A percentile compares a stretch with the other conserved stretches of the same genome.
phyloP scores from a whole-genome alignment of 2,797 vertebrate genomes.

The Malurus splendens region DNA sequence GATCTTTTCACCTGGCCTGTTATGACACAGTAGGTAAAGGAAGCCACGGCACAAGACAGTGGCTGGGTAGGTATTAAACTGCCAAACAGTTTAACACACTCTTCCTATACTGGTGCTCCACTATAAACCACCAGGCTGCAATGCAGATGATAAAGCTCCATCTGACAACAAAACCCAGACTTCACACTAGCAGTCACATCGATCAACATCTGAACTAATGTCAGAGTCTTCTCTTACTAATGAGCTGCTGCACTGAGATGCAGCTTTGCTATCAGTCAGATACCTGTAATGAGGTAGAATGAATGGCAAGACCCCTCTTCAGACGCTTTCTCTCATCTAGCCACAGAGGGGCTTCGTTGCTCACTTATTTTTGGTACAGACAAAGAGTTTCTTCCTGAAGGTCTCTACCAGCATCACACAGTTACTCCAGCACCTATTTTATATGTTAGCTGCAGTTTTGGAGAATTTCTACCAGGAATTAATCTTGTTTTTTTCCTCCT shows the following conservation, averaged over 20 bases:
- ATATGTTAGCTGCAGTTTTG: neutral
- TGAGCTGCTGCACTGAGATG: constrained; percentile 59
- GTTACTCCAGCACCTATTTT: neutral
- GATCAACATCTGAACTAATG: constrained; percentile 72
- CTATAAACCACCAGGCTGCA: constrained; percentile 32
- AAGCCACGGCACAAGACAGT: neutral
- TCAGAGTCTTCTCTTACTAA: constrained; percentile 70
- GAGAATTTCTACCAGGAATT: neutral
- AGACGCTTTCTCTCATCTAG: constrained; percentile 43
- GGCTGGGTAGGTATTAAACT: neutral
- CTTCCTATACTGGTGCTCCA: constrained; percentile 1
- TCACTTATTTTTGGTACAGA: constrained; percentile 43
- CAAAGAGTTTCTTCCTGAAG: constrained; percentile 30
- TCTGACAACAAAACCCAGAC: constrained; percentile 51
- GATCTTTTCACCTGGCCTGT: neutral
- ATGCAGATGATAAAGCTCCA: constrained; percentile 42
- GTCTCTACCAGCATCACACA: neutral
- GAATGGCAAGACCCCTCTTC: constrained; percentile 42
- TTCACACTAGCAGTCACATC: constrained; percentile 62
- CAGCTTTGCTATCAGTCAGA: constrained; percentile 55
- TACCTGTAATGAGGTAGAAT: constrained; percentile 61
- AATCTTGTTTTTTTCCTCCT: fast-evolving
- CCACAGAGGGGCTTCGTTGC: constrained; percentile 18
- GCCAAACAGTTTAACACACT: constrained; percentile 37
- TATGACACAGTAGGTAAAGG: neutral